These are phyloP conservation scores for Lutjanus erythropterus DNA, from an alignment of 2,113 vertebrate species.

Conservation along the genomic window DNA sequence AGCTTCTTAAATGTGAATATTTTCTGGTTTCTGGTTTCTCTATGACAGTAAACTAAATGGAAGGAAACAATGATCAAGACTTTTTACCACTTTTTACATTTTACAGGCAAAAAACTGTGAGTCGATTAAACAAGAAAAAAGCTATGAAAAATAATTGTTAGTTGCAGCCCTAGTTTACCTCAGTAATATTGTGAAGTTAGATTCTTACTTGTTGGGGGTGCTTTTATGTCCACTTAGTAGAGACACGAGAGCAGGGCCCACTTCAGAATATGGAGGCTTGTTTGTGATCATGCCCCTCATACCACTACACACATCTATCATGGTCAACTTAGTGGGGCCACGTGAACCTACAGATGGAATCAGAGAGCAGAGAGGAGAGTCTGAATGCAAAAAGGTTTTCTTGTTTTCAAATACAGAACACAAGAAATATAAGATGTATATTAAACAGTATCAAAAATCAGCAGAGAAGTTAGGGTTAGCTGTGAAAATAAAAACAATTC, in stretches of 20 bases:
- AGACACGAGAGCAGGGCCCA: conserved; percentile 93
- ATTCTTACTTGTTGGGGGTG: conserved; percentile 92
- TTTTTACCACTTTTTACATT: too few species aligned
- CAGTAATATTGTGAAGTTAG: not conserved
- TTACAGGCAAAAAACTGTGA: too few species aligned
- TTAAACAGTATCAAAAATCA: conserved; percentile 4
- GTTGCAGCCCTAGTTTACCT: too few species aligned
- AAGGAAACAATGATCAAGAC: too few species aligned
- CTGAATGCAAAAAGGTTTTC: not conserved
- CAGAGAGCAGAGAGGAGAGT: not conserved
- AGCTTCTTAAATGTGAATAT: too few species aligned
- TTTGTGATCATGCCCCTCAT: conserved; percentile 88
- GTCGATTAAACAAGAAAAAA: too few species aligned
- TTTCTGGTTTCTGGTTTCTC: too few species aligned
- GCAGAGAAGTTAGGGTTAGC: not conserved
- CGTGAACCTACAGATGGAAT: conserved; percentile 87
- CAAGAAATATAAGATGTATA: not conserved
- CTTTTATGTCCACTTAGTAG: conserved; percentile 95
- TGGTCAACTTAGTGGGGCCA: conserved; percentile 92
- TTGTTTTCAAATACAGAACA: not conserved
- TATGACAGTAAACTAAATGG: too few species aligned
- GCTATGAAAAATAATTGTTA: too few species aligned
- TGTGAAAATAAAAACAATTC: not conserved
- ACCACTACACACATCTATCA: conserved; percentile 97
- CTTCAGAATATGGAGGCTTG: conserved; percentile 90